phyloP scores from a whole-genome alignment of 2,888 invertebrate species.

The Keiferia lycopersicella region DNA sequence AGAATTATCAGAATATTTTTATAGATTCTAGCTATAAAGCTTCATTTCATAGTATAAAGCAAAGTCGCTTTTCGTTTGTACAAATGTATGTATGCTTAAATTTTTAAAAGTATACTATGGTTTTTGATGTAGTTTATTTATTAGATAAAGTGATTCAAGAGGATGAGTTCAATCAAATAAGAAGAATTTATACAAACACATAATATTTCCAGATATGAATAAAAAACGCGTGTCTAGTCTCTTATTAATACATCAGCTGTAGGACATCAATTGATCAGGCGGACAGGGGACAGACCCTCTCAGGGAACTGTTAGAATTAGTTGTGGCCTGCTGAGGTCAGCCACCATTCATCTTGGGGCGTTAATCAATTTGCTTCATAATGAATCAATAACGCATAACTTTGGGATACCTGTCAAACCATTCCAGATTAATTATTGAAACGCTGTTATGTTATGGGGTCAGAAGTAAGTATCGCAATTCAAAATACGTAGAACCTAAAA shows the following conservation, averaged over 20 bases:
- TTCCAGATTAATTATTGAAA: conserved; percentile 4
- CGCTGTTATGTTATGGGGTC: neutral
- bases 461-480: neutral
- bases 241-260: conserved; percentile 19
- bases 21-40: too few relatives aligned
- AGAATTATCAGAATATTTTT: too few relatives aligned
- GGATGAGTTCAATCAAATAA: too few relatives aligned
- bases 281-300: conserved; percentile 22
- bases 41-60: too few relatives aligned
- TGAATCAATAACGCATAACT: conserved; percentile 1
- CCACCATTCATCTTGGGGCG: conserved; percentile 22
- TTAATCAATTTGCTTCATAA: conserved; percentile 21
- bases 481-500: too few relatives aligned
- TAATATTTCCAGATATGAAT: too few relatives aligned
- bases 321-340: conserved; percentile 14
- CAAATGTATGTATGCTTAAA: too few relatives aligned
- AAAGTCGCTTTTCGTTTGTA: too few relatives aligned
- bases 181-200: too few relatives aligned
- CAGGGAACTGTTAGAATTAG: neutral
- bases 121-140: too few relatives aligned
- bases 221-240: conserved; percentile 11
- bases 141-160: too few relatives aligned
- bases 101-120: too few relatives aligned
- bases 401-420: neutral
- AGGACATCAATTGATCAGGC: conserved; percentile 21